Evolutionary conservation across 2,113 vertebrate species (phyloP), one percentile per base, ranked within the genome.

Genomic region (Amblyornis subalaris): DNA sequence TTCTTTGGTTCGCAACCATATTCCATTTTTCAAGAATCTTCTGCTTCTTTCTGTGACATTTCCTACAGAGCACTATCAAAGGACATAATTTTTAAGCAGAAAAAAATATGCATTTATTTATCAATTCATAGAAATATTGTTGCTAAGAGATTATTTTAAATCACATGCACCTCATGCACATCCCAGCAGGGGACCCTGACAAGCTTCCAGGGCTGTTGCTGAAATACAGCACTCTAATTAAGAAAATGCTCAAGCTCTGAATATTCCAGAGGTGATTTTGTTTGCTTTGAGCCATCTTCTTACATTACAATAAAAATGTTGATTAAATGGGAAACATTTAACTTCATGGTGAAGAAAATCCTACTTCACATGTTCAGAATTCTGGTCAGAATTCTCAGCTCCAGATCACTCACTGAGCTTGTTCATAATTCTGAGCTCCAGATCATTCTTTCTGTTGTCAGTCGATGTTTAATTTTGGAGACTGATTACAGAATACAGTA

Each of bases 201-300:
- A 79, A 89, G 14, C 23, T 85, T 87, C 45, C 87, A 92, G n/a
- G 50, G 70, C 50, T 94, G 36, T 53, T 76, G 54, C 19, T 95
- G 71, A 95, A 95, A 93, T 60, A 89, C 4, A 75, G 48, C 25
- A 75, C 26, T 78, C 79, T 84, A 92, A 93, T 93, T 89, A 84
- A 95, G 67, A 88, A 90, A 89, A 85, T 33, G 24, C 36, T 91
- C 45, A 69, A 75, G 40, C 28, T 91, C 57, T 89, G 70, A 87
- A 82, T 87, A 75, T 54, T 92, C 9, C 45, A 81, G 44, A 72
- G 40, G 8, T 61, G 48, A 51, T 78, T 89, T 92, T 82, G 23
- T 74, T 92, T 94, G 25, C 35, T 92, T 87, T 79, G 82, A 93
- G 50, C 4, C 19, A 54, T 79, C 36, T 66, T 90, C 47, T 82